Evolutionary conservation across 2,888 invertebrate species (phyloP), one percentile per base, ranked within the genome.

Genomic region (Megaustenia siamemsis): DNA sequence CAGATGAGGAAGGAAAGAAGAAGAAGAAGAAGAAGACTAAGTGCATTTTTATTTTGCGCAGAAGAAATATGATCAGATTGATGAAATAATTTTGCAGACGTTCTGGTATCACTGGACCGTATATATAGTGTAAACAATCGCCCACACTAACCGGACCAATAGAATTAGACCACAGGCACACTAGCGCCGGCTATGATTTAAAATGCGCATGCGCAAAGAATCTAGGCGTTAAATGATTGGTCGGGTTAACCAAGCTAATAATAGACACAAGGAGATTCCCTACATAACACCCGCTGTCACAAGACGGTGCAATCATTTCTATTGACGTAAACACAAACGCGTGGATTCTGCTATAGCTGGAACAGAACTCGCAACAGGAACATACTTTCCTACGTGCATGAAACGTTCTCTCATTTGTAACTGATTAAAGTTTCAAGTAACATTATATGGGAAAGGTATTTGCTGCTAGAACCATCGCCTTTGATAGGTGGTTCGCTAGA

Each of bases 231-330:
- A 15, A 79, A 40, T 79, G 79, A 84, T 84, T 84, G 84, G 84
- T 18, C n/a, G 35, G 84, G 84, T 84, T 79, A 84, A 84, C 84
- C 84, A 28, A 24, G 32, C 79, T 84, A 84, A 68, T 53, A 79
- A 84, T 84, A 84, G 79, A 28, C 0, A 5, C 32, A 49, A 53
- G 40, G 45, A 49, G 45, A 56, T 77, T 28, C 24, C 63, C 66
- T 77, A 79, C 78, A 56, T 60, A 43, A 40, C 5, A 15, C 15
- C 18, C 15, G 28, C 32, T 84, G 83, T 84, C 84, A 84, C 79
- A 69, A 71, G 84, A 84, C 73, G 18, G 35, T 79, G 84, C 84
- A 84, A 84, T 84, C 84, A 79, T 32, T 78, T 60, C 18, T 53
- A 24, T 40, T 35, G 69, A 40, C 28, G 78, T 56, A 78, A 83